Conservation (phyloP, 1,140 invertebrate species). For the Phortica variegata region DNA sequence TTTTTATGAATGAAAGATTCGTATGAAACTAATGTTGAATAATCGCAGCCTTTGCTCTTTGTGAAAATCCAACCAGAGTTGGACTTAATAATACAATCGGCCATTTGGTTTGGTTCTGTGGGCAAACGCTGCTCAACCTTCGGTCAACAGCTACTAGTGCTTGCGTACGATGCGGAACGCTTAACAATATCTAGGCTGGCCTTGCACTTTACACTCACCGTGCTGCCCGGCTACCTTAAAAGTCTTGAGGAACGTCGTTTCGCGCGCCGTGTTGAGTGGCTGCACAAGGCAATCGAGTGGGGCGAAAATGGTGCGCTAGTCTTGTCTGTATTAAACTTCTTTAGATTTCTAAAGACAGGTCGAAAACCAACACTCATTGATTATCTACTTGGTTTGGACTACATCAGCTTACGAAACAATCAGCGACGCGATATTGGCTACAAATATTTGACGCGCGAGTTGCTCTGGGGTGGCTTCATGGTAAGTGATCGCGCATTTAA, state of each 20-base stretch:
- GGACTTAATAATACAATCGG: slow-evolving; percentile 61
- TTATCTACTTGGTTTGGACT: slow-evolving; percentile 60
- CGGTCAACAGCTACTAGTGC: slow-evolving; percentile 65
- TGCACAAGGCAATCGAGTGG: slow-evolving; percentile 59
- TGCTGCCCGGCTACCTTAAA: slow-evolving; percentile 61
- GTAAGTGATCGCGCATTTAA: slow-evolving; percentile 57
- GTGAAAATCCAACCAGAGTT: slow-evolving; percentile 62
- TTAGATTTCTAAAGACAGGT: slow-evolving; percentile 65
- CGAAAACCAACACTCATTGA: slow-evolving; percentile 64
- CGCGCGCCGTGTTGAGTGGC: slow-evolving; percentile 57
- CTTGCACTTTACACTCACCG: slow-evolving; percentile 61
- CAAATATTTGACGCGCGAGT: slow-evolving; percentile 65
- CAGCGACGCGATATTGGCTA: slow-evolving; percentile 61
- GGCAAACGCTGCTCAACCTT: slow-evolving; percentile 61
- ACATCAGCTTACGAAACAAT: slow-evolving; percentile 58
- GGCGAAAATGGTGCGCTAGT: slow-evolving; percentile 61
- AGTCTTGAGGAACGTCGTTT: slow-evolving; percentile 60
- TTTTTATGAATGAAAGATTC: not conserved
- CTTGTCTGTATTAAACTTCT: slow-evolving; percentile 64
- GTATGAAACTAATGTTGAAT: not conserved
- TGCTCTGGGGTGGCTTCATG: slow-evolving; percentile 70
- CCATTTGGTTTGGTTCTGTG: slow-evolving; percentile 63
- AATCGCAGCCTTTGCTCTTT: slow-evolving; percentile 59
- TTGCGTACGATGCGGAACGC: slow-evolving; percentile 61
- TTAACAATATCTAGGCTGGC: slow-evolving; percentile 59